These are phyloP conservation scores for Luperina nickerlii DNA, from an alignment of 2,888 invertebrate genomes.

Conservation along the genomic window DNA sequence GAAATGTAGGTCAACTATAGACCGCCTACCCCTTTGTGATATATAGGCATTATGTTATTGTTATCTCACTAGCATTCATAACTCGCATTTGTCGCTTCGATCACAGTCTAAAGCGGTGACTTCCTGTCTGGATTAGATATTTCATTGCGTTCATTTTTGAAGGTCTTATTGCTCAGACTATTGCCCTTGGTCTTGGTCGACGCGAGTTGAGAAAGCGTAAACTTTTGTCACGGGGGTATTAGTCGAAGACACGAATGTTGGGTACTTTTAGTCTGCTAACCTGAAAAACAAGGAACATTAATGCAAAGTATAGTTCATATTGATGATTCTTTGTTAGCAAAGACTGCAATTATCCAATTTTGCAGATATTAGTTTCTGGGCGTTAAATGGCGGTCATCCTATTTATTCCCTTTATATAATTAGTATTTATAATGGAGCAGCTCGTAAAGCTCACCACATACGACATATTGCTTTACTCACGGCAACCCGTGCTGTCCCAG, in stretches of 20 bases:
- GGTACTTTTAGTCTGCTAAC: not conserved
- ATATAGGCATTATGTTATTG: not conserved
- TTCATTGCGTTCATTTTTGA: constrained; percentile 16
- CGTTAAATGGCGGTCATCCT: constrained; percentile 10
- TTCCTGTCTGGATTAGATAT: constrained; percentile 37
- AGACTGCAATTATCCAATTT: not conserved
- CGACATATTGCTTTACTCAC: constrained; percentile 65
- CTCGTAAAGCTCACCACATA: constrained; percentile 70
- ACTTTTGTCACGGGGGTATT: not conserved
- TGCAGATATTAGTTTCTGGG: constrained; percentile 1
- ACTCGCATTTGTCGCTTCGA: constrained; percentile 8
- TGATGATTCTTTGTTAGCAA: not conserved
- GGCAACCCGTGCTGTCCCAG: constrained; percentile 68
- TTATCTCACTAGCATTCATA: not conserved
- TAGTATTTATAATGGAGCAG: constrained; percentile 70
- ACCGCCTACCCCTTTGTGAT: not conserved
- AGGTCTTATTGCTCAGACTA: not conserved
- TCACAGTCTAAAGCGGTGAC: constrained; percentile 13
- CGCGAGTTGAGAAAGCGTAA: not conserved
- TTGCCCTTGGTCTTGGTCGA: constrained; percentile 27
- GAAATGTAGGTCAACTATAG: not conserved
- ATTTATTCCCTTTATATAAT: constrained; percentile 65
- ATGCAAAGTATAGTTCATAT: not conserved
- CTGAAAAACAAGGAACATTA: not conserved
- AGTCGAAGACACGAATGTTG: not conserved